Evolutionary conservation across 2,888 invertebrate species (phyloP), one percentile per base, ranked within the genome.

Genomic region (Petrophora chlorosata): DNA sequence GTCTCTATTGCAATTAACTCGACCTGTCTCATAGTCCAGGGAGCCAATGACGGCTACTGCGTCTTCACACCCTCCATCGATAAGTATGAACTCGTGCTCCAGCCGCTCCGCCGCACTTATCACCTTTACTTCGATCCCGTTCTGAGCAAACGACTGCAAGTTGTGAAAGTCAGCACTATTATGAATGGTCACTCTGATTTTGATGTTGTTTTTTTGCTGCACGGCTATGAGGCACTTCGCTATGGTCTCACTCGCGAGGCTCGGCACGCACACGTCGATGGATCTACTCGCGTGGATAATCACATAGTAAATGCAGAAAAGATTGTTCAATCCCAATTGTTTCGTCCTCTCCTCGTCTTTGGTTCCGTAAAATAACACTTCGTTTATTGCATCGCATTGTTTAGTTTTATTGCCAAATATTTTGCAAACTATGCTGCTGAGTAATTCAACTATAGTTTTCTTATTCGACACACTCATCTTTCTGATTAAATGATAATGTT

Each of bases 251-350:
- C 81, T 85, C 15, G 56, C 54, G 2, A 85, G 69, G 5, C 69
- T 74, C 1, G 83, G 82, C 16, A 82, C 61, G 48, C 85, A 85
- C 5, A 85, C 66, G 44, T 86, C 81, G 28, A 86, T 65, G 5
- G 76, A 67, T 17, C 45, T 52, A 25, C 61, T 68, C 0, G 86
- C 82, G 47, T 79, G 76, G 5, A 70, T 59, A 35, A 85, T 64
- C 8, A 82, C 58, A 51, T 79, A 81, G 45, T 73, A 72, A 43
- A 85, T 79, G 48, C 81, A 81, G 35, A 71, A 65, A 2, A 85
- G 60, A 58, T 86, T 83, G 42, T 77, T 72, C 15, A 79, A 56
- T 8, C 79, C 82, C 9, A 70, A 56, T 63, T 77, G 57, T 44
- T 67, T 64, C 34, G 53, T 72, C 17, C 52, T 54, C 16, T 70